Evolutionary conservation across 2,797 vertebrate genomes (phyloP).

Genomic region (Ctenopoma multispine): DNA sequence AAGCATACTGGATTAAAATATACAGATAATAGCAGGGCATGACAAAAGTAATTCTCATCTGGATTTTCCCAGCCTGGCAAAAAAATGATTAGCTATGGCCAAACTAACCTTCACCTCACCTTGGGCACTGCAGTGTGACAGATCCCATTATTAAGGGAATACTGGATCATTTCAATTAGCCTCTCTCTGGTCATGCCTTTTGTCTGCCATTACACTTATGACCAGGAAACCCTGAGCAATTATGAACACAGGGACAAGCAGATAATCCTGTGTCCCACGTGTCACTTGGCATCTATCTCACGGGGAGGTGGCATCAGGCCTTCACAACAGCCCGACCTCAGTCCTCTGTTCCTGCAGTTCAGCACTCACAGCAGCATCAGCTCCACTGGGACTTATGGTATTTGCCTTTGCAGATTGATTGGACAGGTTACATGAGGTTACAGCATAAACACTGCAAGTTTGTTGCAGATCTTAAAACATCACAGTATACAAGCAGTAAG

Average conservation of each 20-base stretch:
- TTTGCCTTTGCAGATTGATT: constrained; percentile 41
- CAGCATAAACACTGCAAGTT: constrained; percentile 32
- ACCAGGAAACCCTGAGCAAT: constrained; percentile 50
- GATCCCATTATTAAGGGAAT: constrained; percentile 50
- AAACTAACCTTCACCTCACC: constrained; percentile 60
- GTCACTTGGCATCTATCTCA: constrained; percentile 23
- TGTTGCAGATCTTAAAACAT: constrained; percentile 27
- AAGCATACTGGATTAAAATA: not conserved
- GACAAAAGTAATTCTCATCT: not conserved
- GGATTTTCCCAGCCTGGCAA: not conserved
- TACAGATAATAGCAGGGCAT: not conserved
- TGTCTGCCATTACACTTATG: constrained; percentile 38
- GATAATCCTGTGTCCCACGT: constrained; percentile 63
- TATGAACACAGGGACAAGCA: constrained; percentile 47
- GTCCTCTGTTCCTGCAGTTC: constrained; percentile 14
- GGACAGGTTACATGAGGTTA: constrained; percentile 48
- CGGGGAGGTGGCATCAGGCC: constrained; percentile 8
- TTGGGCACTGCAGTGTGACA: constrained; percentile 51
- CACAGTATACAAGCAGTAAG: not conserved
- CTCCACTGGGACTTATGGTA: constrained; percentile 38
- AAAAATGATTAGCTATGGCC: not conserved
- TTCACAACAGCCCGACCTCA: constrained; percentile 24
- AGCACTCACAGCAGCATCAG: constrained; percentile 11
- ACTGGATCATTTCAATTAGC: constrained; percentile 43
- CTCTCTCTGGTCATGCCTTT: constrained; percentile 37